phyloP scores from a whole-genome alignment of 1,140 invertebrate genomes.

The Trinorchestia longiramus region DNA sequence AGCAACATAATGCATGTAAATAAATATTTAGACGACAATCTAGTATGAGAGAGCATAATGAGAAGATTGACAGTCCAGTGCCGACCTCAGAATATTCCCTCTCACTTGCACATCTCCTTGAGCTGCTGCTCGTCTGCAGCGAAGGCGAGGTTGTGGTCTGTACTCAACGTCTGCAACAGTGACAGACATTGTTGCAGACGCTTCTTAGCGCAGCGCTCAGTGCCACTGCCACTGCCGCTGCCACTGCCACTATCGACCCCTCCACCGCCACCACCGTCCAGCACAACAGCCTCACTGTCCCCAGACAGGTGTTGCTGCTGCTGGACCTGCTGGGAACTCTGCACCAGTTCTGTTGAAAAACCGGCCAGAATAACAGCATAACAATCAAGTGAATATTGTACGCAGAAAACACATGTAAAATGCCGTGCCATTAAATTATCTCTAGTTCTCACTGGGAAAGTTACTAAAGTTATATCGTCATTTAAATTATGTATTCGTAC shows the following conservation, averaged over 20 bases:
- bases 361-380: background rate
- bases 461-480: too few species aligned
- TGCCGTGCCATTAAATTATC: too few species aligned
- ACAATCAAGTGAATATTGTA: too few species aligned
- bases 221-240: background rate
- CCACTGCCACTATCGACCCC: background rate
- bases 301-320: background rate
- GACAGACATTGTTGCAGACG: conserved; percentile 62
- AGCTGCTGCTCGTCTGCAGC: conserved; percentile 62
- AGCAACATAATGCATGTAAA: too few species aligned
- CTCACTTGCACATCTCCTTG: conserved; percentile 63
- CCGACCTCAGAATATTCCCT: background rate
- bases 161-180: conserved; percentile 63
- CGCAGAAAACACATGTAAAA: too few species aligned
- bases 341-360: background rate
- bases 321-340: conserved; percentile 21
- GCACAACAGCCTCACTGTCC: background rate
- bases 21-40: too few species aligned
- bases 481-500: too few species aligned
- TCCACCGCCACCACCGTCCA: background rate
- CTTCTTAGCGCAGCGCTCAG: conserved; percentile 58
- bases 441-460: too few species aligned
- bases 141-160: conserved; percentile 66
- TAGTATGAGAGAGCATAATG: too few species aligned
- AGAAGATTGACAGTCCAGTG: too few species aligned